These are phyloP conservation scores for Lophura nycthemera DNA, from an alignment of 2,113 vertebrate species.

Conservation along the genomic window DNA sequence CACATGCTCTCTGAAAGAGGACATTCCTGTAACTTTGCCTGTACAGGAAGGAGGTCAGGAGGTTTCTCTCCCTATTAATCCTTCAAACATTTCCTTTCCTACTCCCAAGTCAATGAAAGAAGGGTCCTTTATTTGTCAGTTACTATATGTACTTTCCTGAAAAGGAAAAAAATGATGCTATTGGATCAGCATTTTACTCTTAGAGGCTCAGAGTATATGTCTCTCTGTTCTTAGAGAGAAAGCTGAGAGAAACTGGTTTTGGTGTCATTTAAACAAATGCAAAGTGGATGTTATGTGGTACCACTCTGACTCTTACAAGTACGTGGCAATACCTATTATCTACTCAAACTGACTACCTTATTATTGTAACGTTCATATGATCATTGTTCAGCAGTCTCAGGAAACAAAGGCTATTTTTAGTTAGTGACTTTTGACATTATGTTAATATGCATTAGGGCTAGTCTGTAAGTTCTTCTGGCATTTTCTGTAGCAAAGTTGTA, in stretches of 20 bases:
- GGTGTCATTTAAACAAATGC: background rate
- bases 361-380: conserved; percentile 33
- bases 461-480: background rate
- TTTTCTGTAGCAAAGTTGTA: background rate
- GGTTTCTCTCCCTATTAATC: conserved; percentile 45
- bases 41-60: background rate
- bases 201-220: background rate
- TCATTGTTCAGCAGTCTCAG: conserved; percentile 42
- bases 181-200: background rate
- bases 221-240: background rate
- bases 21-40: background rate
- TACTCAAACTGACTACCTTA: conserved; percentile 37
- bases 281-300: background rate
- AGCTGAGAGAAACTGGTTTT: conserved; percentile 18
- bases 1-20: background rate
- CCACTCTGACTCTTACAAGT: background rate
- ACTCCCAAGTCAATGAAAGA: conserved; percentile 11
- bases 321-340: conserved; percentile 35
- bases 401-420: conserved; percentile 51
- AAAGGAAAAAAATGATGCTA: background rate
- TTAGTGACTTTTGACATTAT: conserved; percentile 22
- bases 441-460: conserved; percentile 12
- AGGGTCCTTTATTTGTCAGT: conserved; percentile 10
- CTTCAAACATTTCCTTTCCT: conserved; percentile 30
- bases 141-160: background rate